Evolutionary conservation across 1,140 invertebrate species (phyloP), one percentile per base, ranked within the genome.

Genomic region (Harlomillsia oculata): DNA sequence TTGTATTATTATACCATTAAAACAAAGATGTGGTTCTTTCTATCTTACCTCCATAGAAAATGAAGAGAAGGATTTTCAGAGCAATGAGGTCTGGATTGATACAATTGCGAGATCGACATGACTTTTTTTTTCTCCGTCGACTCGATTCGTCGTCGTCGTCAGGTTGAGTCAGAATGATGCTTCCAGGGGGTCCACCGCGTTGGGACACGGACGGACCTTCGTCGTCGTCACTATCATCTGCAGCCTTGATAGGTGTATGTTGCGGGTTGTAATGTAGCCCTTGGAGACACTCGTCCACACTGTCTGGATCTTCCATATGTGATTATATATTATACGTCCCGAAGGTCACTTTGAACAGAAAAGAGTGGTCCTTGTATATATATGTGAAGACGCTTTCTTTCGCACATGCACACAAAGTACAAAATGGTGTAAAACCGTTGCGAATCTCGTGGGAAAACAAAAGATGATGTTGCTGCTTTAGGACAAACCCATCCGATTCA

Each of bases 41-140:
- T 23, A 14, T 20, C 39, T 59, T 52, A 60, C 58, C 62, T 34
- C 62, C 58, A 50, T 60, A 64, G 50, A 64, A 64, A 36, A 60
- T 32, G 30, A 64, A 64, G 37, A 64, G 52, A 20, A 60, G 53
- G 3, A 54, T 36, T 48, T 64, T 60, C 25, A 60, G 58, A 8
- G 53, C 44, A 23, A 64, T 8, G 13, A 64, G 44, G 53, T 53
- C 59, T 39, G 34, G 32, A 34, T 64, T 64, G 11, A 58, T 50
- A 45, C 54, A 60, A 25, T 43, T 54, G 2, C n/a, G n/a, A n/a
- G 52, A 40, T 16, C 41, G 16, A 21, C 52, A 54, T 1, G 29
- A 54, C 8, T 45, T 45, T 21, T 45, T 45, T 41, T 53, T 53
- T 25, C 28, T 53, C 13, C 14, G 16, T 11, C 4, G 6, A 2